Evolutionary conservation across 92 coral and sea anemone genomes (phyloP), one percentile per base, ranked within the genome.

Genomic region (Parazoanthus swiftii): DNA sequence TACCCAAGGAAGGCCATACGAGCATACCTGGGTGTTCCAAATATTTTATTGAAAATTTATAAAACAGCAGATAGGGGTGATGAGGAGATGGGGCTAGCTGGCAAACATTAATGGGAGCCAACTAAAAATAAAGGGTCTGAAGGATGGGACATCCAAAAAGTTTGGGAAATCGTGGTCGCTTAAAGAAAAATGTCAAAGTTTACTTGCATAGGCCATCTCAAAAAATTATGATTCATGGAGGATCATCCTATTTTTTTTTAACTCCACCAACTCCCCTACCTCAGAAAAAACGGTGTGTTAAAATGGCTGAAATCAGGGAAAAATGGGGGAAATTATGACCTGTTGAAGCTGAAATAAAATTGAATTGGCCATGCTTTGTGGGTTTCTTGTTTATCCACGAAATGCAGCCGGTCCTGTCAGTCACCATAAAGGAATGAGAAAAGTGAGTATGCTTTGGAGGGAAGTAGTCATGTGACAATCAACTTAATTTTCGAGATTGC

Each of bases 221-320:
- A 73, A 10, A 73, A 73, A n/a, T 73, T 73, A 73, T 73, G 77
- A n/a, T 73, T 73, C 77, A 73, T 33, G n/a, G n/a, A 73, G 77
- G 38, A 73, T 25, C 77, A 73, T 73, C 77, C 77, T 42, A 26
- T 73, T 73, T 73, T 73, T 10, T 73, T 46, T 39, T 33, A 74
- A 74, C 8, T 44, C 50, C 50, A 44, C 8, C 50, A 44, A 7
- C 50, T 44, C 50, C 50, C 50, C 50, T 44, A 44, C 50, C 50
- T 7, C 50, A 44, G 5, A 44, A 44, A 44, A 44, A 44, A 44
- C 50, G 50, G 50, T 44, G 50, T 44, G 13, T 75, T 75, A 75
- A 75, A 75, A 75, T 21, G 79, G 79, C 79, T 51, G 79, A 75
- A 75, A 75, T 75, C 51, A 37, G 79, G 79, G 18, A 75, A 75